A percentile compares a stretch with the other conserved stretches of the same genome.
These are phyloP conservation scores for Sandelia bainsii DNA, from an alignment of 2,797 vertebrate species.

Conservation along the genomic window DNA sequence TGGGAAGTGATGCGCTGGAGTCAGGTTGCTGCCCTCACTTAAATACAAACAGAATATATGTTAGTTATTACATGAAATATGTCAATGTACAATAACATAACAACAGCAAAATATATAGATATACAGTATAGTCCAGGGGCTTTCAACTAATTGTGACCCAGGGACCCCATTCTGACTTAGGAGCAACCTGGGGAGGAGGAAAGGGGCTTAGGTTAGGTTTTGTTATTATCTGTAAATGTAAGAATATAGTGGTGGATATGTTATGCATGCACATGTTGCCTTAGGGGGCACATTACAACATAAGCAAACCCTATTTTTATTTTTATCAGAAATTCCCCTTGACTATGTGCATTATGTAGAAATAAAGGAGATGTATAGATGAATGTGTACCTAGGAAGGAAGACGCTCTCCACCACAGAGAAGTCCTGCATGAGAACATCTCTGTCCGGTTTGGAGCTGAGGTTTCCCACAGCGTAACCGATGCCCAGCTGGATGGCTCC, in stretches of 20 bases:
- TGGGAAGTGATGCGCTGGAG: constrained; percentile 94
- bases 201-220: too few relatives aligned
- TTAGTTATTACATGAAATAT: not conserved
- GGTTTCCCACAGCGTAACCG: constrained; percentile 94
- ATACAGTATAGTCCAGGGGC: too few relatives aligned
- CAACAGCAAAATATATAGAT: not conserved
- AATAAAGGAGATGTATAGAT: not conserved
- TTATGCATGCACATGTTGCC: too few relatives aligned
- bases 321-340: too few relatives aligned
- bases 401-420: constrained; percentile 95
- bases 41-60: not conserved
- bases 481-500: constrained; percentile 97
- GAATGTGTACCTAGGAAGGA: constrained; percentile 91
- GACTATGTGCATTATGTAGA: too few relatives aligned
- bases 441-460: constrained; percentile 95
- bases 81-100: not conserved
- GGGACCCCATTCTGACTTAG: too few relatives aligned
- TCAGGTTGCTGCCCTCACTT: constrained; percentile 96
- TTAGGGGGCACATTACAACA: too few relatives aligned
- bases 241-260: too few relatives aligned
- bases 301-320: too few relatives aligned
- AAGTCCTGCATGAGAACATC: constrained; percentile 99
- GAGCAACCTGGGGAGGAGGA: too few relatives aligned
- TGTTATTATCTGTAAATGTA: too few relatives aligned
- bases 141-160: too few relatives aligned